Evolutionary conservation across 2,888 invertebrate species (phyloP), one percentile per base, ranked within the genome.

Genomic region (Yponomeuta plumbellus): DNA sequence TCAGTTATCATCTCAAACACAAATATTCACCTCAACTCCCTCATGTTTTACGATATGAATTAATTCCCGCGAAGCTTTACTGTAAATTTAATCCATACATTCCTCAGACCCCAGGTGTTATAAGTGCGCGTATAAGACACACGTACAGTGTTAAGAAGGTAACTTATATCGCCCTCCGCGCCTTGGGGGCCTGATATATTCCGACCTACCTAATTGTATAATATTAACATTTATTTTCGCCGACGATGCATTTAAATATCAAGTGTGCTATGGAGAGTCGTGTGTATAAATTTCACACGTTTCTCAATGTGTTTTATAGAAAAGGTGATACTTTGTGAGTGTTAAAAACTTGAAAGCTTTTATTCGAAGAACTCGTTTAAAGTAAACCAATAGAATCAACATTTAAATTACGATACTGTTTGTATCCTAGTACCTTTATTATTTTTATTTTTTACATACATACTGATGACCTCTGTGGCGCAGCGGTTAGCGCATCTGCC

Each of bases 151-250:
- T 13, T 39, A 63, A 63, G 40, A 63, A 63, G 40, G 44, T 44
- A 63, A 63, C 44, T 40, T 63, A 63, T 44, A 44, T 40, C 22
- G 40, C 63, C 63, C 57, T 26, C 17, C 26, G 56, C n/a, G n/a
- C 65, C 56, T 26, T 10, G 34, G 34, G 65, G 20, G 26, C 39
- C 21, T 22, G 65, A 57, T 26, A 26, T 62, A 62, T 44, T 20
- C 52, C 22, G 39, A 61, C 61, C 65, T 65, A 57, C 65, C 65
- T 74, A 76, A 75, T 75, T 76, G 76, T 75, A 76, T 75, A 74
- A 76, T 75, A 76, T 76, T 76, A 76, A 75, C 76, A 76, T 76
- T 76, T 76, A 65, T 65, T 65, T 52, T 34, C 57, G 61, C 39
- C 61, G 52, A 22, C 34, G 64, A 17, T 66, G 66, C 65, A 67